Evolutionary conservation across 2,797 vertebrate genomes (phyloP).

Genomic region (Vespertilio murinus): DNA sequence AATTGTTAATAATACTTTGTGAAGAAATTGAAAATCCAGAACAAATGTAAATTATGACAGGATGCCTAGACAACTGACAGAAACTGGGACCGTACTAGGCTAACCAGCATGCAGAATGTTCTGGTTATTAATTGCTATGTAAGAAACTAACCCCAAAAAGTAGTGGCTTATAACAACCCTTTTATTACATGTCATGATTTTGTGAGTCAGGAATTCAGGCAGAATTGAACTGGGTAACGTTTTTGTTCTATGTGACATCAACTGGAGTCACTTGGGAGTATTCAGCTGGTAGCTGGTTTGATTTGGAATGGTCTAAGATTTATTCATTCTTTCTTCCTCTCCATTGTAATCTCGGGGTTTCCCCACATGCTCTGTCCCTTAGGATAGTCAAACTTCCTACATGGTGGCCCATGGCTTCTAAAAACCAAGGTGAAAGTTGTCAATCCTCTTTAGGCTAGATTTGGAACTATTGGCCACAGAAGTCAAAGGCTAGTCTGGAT

Average conservation of each 20-base stretch:
- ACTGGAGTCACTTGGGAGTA: background rate
- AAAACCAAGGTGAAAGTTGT: background rate
- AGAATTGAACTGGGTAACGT: background rate
- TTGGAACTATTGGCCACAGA: background rate
- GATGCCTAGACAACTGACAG: background rate
- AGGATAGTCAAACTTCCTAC: background rate
- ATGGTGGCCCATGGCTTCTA: background rate
- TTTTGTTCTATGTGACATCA: background rate
- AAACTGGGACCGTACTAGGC: background rate
- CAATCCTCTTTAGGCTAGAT: background rate
- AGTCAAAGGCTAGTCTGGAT: background rate
- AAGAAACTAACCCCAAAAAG: background rate
- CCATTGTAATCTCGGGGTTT: background rate
- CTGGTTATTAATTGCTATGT: background rate
- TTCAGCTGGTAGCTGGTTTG: background rate
- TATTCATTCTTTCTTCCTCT: background rate
- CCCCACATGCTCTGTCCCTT: background rate
- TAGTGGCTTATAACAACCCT: background rate
- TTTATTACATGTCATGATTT: background rate
- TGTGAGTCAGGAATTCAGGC: background rate
- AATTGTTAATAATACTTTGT: background rate
- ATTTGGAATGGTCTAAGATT: background rate
- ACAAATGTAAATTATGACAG: background rate
- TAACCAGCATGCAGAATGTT: background rate
- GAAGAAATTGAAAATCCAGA: background rate